Evolutionary conservation across 2,888 invertebrate species (phyloP).

Genomic region (Dasypolia templi): DNA sequence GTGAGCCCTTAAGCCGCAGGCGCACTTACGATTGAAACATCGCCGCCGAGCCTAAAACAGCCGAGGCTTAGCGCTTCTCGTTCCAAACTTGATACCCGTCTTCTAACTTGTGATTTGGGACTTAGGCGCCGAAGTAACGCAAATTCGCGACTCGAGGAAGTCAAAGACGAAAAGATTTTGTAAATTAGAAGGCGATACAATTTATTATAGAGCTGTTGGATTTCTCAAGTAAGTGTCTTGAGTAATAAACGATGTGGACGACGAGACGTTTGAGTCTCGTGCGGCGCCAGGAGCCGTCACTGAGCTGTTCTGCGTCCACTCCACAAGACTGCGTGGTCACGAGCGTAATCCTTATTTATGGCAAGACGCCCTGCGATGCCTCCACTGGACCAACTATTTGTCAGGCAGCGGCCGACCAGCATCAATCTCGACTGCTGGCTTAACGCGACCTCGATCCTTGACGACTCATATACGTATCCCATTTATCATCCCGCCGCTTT

Average conservation of each 20-base stretch:
- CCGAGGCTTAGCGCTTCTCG: constrained; percentile 85
- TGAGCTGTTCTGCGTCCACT: constrained; percentile 80
- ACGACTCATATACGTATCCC: constrained; percentile 70
- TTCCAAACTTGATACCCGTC: constrained; percentile 85
- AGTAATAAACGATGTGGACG: constrained; percentile 77
- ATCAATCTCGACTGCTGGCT: constrained; percentile 86
- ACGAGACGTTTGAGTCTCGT: constrained; percentile 78
- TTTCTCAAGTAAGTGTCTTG: constrained; percentile 68
- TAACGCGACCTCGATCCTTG: constrained; percentile 77
- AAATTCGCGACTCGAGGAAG: constrained; percentile 82
- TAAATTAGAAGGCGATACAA: constrained; percentile 74
- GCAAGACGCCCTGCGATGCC: constrained; percentile 88
- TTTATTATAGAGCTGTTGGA: constrained; percentile 68
- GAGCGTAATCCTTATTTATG: constrained; percentile 90
- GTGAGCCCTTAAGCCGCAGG: constrained; percentile 85
- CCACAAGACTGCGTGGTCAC: constrained; percentile 87
- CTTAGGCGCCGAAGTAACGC: constrained; percentile 87
- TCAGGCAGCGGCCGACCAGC: constrained; percentile 82
- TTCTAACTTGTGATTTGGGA: constrained; percentile 87
- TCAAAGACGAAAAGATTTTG: constrained; percentile 69
- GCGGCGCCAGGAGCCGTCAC: constrained; percentile 76
- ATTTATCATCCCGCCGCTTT: constrained; percentile 72
- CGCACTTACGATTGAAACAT: constrained; percentile 86
- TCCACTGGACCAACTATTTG: constrained; percentile 87
- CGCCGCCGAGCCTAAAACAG: constrained; percentile 84